These are phyloP conservation scores for Eupithecia dodoneata DNA, from an alignment of 2,888 invertebrate genomes.

Conservation along the genomic window DNA sequence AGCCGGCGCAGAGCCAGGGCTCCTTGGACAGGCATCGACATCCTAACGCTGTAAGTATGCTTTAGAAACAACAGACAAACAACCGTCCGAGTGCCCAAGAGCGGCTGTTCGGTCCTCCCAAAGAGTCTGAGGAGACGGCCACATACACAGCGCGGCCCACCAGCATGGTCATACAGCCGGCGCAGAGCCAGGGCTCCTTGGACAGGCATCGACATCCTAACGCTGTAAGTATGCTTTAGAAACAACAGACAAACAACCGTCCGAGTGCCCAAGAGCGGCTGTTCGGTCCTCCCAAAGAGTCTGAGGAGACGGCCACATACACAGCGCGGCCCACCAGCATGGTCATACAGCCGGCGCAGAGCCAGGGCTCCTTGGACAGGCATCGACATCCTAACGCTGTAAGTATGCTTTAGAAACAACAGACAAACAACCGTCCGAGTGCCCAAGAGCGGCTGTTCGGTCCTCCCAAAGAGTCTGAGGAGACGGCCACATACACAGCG, in stretches of 20 bases:
- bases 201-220: slow-evolving; percentile 62
- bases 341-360: slow-evolving; percentile 78
- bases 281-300: slow-evolving; percentile 82
- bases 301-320: slow-evolving; percentile 70
- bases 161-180: slow-evolving; percentile 74
- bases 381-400: slow-evolving; percentile 38
- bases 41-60: slow-evolving; percentile 29
- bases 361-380: slow-evolving; percentile 82
- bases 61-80: slow-evolving; percentile 38
- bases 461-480: slow-evolving; percentile 71
- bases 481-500: slow-evolving; percentile 67
- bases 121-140: slow-evolving; percentile 69
- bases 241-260: slow-evolving; percentile 53
- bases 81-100: slow-evolving; percentile 86
- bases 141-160: slow-evolving; percentile 74
- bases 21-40: slow-evolving; percentile 74
- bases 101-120: slow-evolving; percentile 85
- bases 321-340: slow-evolving; percentile 72
- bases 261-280: slow-evolving; percentile 88
- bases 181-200: slow-evolving; percentile 82
- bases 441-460: slow-evolving; percentile 91
- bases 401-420: slow-evolving; percentile 8
- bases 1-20: slow-evolving; percentile 81
- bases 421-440: slow-evolving; percentile 67
- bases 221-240: slow-evolving; percentile 23